Evolutionary conservation across 2,797 vertebrate species (phyloP), one percentile per base, ranked within the genome.

Genomic region (Salarias fasciatus): DNA sequence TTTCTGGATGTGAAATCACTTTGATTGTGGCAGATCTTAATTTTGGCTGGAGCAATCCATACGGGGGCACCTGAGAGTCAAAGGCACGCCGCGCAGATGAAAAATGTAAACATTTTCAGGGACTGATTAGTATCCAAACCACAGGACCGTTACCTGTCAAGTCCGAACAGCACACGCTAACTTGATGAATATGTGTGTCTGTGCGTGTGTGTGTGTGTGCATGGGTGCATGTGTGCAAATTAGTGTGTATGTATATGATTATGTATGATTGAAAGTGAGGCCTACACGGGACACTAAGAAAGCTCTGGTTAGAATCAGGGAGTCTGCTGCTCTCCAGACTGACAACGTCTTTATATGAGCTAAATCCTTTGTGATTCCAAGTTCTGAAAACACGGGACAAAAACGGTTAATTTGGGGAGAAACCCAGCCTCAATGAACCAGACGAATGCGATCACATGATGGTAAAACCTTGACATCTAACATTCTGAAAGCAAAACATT

Each of bases 221-320:
- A 40, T 69, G 51, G 60, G 66, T 10, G 56, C 48, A 66, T 49
- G 75, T 55, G 67, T 82, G 75, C 70, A 72, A 77, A 79, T 84
- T 28, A 77, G 70, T 75, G 82, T 80, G 76, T 73, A 57, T 53
- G 41, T 85, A 72, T 67, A 70, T 88, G 85, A 90, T 89, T 89
- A 85, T 77, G 72, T 80, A 79, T 89, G 88, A 86, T 88, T 90
- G 83, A 87, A 86, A 77, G 60, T 52, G 69, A 79, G 85, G 89
- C 72, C 85, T 84, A 76, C 53, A 59, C 13, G 13, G 70, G 83
- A 88, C 80, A 83, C 77, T 72, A 74, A 72, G 60, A 77, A 79
- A 79, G 85, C 73, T 91, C 92, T 93, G 92, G 91, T 86, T 91
- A 92, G 79, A 91, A 88, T 93, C 92, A 92, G 74, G 71, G 80